Evolutionary conservation across 2,113 vertebrate genomes (phyloP), one percentile per base, ranked within the genome.

Genomic region (Turdus rufiventris): DNA sequence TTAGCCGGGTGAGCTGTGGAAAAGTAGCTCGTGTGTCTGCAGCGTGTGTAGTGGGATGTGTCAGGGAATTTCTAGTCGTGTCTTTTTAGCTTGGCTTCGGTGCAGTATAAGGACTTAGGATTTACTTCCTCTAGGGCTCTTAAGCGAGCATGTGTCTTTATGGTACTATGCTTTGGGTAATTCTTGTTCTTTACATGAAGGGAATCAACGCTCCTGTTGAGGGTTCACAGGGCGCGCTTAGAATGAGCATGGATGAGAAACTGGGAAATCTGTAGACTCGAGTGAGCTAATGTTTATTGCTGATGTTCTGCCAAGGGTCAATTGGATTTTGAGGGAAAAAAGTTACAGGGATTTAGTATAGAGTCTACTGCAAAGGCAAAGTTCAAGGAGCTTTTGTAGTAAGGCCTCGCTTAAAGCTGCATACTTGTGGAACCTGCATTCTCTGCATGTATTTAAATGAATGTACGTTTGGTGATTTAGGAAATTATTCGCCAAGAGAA

Each of bases 101-200:
- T 8, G 43, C 31, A 0, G 4, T 2, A 10, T 16, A 7, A 25
- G 38, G 14, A 21, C 8, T 14, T 43, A 4, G 0, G 6, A 0
- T 18, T 29, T 33, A 0, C 14, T 34, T 68, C 23, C 43, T 15
- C 33, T 26, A 17, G 25, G 3, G 4, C 31, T 56, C 19, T 5
- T 8, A 10, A 31, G 17, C 5, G 1, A 19, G 42, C 12, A 0
- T 8, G 13, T 14, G 0, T 31, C 25, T 48, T 12, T 19, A 1
- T 5, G 11, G 23, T 3, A 0, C 6, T 18, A 2, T 0, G 4
- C 25, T 70, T 33, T 6, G 42, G 5, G 4, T 31, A 2, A 0
- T 9, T 10, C 10, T 48, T 23, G 3, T 20, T 45, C 11, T 8
- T 33, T 13, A 14, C 12, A 19, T 5, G 5, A 25, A 4, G 13